Conservation (phyloP, 2,113 vertebrate species). For the Nerophis lumbriciformis region DNA sequence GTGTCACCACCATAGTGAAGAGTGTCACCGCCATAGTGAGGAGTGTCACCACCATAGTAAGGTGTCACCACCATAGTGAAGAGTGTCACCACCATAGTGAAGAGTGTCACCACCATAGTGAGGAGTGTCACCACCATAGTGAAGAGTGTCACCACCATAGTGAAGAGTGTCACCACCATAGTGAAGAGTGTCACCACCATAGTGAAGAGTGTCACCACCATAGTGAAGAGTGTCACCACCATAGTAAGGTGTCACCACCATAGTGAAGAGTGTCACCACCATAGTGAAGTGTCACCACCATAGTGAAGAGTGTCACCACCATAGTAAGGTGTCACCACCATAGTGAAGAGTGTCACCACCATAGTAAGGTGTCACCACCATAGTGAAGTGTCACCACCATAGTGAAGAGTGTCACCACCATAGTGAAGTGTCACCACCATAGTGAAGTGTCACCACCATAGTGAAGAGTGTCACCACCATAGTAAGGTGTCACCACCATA, state of each 20-base stretch:
- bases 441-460: constrained; percentile 6
- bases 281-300: background rate
- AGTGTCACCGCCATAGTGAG: background rate
- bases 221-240: no score
- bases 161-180: background rate
- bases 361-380: no score
- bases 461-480: background rate
- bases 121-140: background rate
- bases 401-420: background rate
- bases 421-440: no score
- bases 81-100: background rate
- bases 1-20: constrained; percentile 3
- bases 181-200: background rate
- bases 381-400: constrained; percentile 1
- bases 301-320: background rate
- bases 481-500: background rate
- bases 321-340: background rate
- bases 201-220: background rate
- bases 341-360: background rate
- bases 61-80: constrained; percentile 4
- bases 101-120: background rate
- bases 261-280: background rate
- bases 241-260: no score
- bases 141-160: background rate
- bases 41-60: no score